phyloP scores from a whole-genome alignment of 2,113 vertebrate species.

The Uria aalge region DNA sequence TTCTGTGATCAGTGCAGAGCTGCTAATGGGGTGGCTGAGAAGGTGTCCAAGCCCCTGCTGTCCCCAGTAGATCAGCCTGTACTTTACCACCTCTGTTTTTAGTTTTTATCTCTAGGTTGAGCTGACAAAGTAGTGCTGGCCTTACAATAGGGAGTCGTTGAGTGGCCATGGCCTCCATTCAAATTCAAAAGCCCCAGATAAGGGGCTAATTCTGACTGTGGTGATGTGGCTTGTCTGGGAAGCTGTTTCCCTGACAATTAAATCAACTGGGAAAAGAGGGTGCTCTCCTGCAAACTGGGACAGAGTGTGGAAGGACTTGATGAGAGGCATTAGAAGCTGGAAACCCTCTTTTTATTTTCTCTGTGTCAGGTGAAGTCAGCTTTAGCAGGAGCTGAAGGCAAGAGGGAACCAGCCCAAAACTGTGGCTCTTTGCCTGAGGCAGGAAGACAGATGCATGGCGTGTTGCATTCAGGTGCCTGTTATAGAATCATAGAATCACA shows the following conservation, averaged over 20 bases:
- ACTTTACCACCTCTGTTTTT: not conserved
- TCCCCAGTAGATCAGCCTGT: not conserved
- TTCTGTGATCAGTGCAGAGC: not conserved
- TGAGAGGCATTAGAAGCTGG: not conserved
- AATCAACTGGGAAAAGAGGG: not conserved
- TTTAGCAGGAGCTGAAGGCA: not conserved
- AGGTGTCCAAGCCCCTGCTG: not conserved
- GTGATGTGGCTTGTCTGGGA: not conserved
- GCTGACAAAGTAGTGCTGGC: not conserved
- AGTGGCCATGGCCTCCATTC: not conserved
- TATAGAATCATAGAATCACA: not conserved
- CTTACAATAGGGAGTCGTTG: not conserved
- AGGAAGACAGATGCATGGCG: not conserved
- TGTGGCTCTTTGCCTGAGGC: rapidly evolving
- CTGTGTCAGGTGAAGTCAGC: not conserved
- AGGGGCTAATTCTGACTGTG: not conserved
- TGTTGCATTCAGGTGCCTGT: not conserved
- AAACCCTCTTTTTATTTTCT: not conserved
- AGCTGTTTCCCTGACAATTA: not conserved
- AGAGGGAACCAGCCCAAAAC: not conserved
- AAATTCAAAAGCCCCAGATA: not conserved
- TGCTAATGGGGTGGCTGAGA: not conserved
- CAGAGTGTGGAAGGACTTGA: not conserved
- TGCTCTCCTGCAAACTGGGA: not conserved
- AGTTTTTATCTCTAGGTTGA: not conserved